Conservation (phyloP, 2,888 invertebrate species). For the Dione vanillae region DNA sequence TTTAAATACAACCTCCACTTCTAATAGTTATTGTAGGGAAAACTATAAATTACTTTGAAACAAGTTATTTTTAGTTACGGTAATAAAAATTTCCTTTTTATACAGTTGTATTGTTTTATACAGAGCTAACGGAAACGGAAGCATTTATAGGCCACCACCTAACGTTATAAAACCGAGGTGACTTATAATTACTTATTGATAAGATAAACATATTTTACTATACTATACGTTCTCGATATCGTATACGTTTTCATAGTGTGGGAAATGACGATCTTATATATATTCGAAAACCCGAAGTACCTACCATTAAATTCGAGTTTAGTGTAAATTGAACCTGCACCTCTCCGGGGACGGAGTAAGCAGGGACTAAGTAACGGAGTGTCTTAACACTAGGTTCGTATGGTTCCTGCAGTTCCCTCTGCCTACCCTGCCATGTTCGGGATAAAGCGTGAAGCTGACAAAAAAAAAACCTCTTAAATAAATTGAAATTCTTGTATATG, state of each 20-base stretch:
- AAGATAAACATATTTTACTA: constrained; percentile 13
- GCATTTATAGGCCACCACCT: constrained; percentile 3
- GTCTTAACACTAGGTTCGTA: too few species aligned
- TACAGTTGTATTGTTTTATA: constrained; percentile 13
- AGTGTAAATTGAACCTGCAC: too few species aligned
- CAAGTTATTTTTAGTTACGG: neutral
- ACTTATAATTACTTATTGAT: constrained; percentile 15
- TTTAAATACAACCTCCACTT: neutral
- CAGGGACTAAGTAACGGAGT: too few species aligned
- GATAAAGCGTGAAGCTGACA: too few species aligned
- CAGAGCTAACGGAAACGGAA: constrained; percentile 18
- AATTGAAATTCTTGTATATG: too few species aligned
- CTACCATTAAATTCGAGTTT: too few species aligned
- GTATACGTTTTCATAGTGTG: neutral
- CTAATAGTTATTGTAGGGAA: neutral
- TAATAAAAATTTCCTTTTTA: constrained; percentile 13
- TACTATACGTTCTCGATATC: constrained; percentile 4
- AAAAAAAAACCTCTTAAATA: too few species aligned
- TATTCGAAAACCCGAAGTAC: neutral
- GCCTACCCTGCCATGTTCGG: too few species aligned
- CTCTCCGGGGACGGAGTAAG: too few species aligned
- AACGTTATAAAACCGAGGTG: constrained; percentile 26
- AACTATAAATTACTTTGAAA: constrained; percentile 16
- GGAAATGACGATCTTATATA: neutral
- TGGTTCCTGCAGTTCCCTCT: too few species aligned